A percentile compares a stretch with the other conserved stretches of the same genome.
Conservation (phyloP, 2,113 vertebrate genomes). For the Cepphus grylle region DNA sequence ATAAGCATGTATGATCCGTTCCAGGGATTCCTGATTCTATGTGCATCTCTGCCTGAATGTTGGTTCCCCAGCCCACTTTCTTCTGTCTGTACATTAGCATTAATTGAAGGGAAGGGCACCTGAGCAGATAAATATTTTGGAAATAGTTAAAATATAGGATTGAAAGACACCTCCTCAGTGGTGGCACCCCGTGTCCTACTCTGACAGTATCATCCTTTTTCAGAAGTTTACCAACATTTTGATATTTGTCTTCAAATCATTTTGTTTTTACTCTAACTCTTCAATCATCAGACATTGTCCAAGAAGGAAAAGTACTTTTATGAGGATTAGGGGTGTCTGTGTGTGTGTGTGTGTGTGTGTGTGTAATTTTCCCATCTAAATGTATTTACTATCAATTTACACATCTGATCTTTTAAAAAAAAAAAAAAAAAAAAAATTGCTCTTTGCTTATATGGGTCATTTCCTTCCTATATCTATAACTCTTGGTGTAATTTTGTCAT, state of each 20-base stretch:
- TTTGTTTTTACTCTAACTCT: neutral
- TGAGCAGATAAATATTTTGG: neutral
- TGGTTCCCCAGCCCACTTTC: neutral
- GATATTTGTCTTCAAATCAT: neutral
- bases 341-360: neutral
- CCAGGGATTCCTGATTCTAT: neutral
- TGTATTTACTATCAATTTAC: neutral
- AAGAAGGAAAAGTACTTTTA: neutral
- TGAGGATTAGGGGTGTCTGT: neutral
- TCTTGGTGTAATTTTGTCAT: neutral
- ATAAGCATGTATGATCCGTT: neutral
- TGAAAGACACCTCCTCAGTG: neutral
- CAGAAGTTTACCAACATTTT: neutral
- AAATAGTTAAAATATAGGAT: neutral
- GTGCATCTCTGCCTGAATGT: neutral
- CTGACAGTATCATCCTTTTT: neutral
- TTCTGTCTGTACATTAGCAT: neutral
- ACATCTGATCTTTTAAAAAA: neutral
- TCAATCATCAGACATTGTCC: neutral
- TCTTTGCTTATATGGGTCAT: neutral
- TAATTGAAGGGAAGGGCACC: neutral
- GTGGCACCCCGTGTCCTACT: neutral
- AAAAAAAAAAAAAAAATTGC: neutral
- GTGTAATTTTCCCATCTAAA: neutral
- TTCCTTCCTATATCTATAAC: neutral